phyloP scores from a whole-genome alignment of 2,113 vertebrate genomes.

The Myotis brandtii region DNA sequence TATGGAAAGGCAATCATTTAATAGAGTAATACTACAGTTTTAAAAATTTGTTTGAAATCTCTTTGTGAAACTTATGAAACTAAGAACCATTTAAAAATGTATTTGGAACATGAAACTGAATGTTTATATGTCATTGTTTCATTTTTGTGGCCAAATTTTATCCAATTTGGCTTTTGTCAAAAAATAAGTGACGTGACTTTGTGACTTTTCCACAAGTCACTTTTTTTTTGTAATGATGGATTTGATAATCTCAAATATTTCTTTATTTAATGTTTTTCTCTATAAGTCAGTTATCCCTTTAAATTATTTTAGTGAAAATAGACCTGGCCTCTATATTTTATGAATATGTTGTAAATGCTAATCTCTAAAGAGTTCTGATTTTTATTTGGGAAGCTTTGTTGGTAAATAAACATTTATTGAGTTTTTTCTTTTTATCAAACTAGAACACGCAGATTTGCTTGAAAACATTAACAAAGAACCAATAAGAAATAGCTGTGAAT shows the following conservation, averaged over 20 bases:
- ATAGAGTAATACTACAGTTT: not conserved
- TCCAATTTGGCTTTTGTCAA: not conserved
- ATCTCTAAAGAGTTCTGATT: conserved; percentile 21
- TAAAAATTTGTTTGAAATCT: not conserved
- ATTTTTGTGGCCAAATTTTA: not conserved
- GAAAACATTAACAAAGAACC: not conserved
- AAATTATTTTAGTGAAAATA: not conserved
- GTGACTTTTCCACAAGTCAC: not conserved
- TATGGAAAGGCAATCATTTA: not conserved
- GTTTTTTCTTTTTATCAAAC: conserved; percentile 13
- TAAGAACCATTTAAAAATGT: not conserved
- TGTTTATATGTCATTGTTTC: not conserved
- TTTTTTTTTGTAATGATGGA: conserved; percentile 12
- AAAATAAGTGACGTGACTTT: not conserved
- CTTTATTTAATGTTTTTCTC: not conserved
- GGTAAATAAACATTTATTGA: conserved; percentile 24
- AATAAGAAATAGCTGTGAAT: not conserved
- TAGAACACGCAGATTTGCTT: not conserved
- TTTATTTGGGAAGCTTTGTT: conserved; percentile 13
- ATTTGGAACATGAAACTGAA: not conserved
- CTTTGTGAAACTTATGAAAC: not conserved
- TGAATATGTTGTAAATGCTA: not conserved
- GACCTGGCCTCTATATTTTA: not conserved
- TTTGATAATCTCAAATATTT: conserved; percentile 37
- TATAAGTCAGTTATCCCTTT: not conserved